Base-by-base conservation (phyloP, 2,113 vertebrate genomes). In the Clarias magur region DNA sequence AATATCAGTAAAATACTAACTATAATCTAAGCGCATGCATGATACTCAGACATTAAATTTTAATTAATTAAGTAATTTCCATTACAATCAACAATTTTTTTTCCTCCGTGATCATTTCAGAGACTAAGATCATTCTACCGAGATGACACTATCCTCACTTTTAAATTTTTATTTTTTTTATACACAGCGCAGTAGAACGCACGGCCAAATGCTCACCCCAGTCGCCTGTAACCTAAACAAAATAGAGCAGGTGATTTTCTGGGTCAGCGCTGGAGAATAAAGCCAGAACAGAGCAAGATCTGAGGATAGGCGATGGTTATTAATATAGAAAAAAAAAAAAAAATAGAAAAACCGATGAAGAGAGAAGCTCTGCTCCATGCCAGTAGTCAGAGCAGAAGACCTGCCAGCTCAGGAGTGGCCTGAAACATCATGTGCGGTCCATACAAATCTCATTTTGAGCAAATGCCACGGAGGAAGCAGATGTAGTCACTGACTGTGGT, bases 231-330 rank as follows among this genome's bases (percentile, higher is more conserved):
- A n/a, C 53, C 10, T 70, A 13, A 59, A 30, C 3, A 21, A 80
- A 34, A 72, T 27, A 2, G 38, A 62, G n/a, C n/a, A 73, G 73
- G 38, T 62, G 56, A 25, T 17, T 42, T 84, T 84, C 60, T 76
- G 59, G 17, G 82, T 34, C 62, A 53, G 57, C n/a, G 38, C 59
- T 38, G 13, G 76, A 70, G 30, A 87, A 87, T 59, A 87, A 89
- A 72, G 21, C 19, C 53, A 25, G n/a, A 79, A n/a, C 30, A 59
- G 38, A 84, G n/a, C 30, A 72, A 42, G 76, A 65, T 75, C 75
- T n/a, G 42, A 84, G 82, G 67, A 79, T 27, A 80, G 75, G 82
- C 54, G 34, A 73, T 65, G n/a, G 67, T 82, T 73, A 89, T 87
- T 73, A 88, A 88, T 73, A 85, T 38, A 27, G 65, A 80, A 80